Evolutionary conservation across 2,797 vertebrate genomes (phyloP).

Genomic region (Linurgus olivaceus): DNA sequence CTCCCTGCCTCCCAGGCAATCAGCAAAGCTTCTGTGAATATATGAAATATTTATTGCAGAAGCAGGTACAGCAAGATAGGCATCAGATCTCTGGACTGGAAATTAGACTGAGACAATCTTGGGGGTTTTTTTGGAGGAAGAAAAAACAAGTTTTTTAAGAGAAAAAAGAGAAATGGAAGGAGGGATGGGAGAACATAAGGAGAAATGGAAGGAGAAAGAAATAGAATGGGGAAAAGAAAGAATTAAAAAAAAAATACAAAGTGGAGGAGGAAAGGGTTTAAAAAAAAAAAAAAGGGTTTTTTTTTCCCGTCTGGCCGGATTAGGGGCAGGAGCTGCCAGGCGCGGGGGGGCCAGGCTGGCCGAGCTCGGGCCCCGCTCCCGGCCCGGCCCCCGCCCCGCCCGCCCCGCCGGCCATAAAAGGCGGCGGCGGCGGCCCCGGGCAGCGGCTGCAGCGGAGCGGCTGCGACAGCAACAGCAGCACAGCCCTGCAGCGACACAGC

Average conservation of each 20-base stretch:
- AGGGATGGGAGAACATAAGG: neutral
- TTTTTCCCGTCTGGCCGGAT: neutral
- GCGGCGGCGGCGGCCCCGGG: neutral
- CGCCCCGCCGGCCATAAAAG: neutral
- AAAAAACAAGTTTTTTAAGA: neutral
- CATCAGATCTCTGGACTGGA: fast-evolving
- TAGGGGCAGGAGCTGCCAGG: neutral
- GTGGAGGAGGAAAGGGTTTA: neutral
- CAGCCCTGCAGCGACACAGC: neutral
- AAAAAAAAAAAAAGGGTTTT: fast-evolving
- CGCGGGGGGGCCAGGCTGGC: neutral
- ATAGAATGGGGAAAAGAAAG: too few species aligned
- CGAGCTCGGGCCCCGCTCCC: neutral
- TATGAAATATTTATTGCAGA: neutral
- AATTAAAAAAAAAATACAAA: neutral
- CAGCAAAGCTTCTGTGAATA: fast-evolving
- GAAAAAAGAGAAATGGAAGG: neutral
- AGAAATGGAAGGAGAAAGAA: neutral
- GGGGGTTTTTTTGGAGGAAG: fast-evolving
- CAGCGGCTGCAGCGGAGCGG: neutral
- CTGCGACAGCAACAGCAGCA: neutral
- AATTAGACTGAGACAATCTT: neutral
- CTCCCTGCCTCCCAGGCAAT: fast-evolving
- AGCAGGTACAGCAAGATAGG: fast-evolving
- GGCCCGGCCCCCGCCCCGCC: neutral